These are phyloP conservation scores for Rhyacophila brunnea DNA, from an alignment of 1,140 invertebrate species.

Conservation along the genomic window DNA sequence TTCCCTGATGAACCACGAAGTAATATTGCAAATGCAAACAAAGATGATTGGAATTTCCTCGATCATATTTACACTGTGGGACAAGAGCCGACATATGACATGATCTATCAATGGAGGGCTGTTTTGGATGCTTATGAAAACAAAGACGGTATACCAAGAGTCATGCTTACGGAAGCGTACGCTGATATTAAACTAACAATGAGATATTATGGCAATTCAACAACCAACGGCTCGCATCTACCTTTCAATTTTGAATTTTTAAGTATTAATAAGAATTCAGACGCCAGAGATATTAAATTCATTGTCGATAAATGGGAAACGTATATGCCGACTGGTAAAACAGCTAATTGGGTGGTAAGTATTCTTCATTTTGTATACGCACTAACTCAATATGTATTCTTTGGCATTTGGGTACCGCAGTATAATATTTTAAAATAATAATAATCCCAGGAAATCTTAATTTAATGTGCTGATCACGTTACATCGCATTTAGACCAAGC, in stretches of 20 bases:
- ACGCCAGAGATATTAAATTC: constrained; percentile 55
- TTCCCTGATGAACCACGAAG: constrained; percentile 59
- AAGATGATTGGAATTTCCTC: constrained; percentile 58
- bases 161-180: constrained; percentile 76
- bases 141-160: constrained; percentile 51
- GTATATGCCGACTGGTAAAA: constrained; percentile 57
- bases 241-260: constrained; percentile 69
- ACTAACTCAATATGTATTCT: too few relatives aligned
- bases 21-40: constrained; percentile 33
- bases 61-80: constrained; percentile 65
- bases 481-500: too few relatives aligned
- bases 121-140: constrained; percentile 54
- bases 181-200: constrained; percentile 58
- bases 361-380: too few relatives aligned
- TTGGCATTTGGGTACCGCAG: too few relatives aligned
- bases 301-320: constrained; percentile 58
- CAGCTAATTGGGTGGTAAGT: constrained; percentile 65
- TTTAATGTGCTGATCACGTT: too few relatives aligned
- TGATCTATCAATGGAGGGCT: constrained; percentile 59
- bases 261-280: constrained; percentile 52
- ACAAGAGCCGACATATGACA: constrained; percentile 52
- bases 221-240: constrained; percentile 57
- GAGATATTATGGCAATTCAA: constrained; percentile 62
- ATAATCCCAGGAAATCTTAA: too few relatives aligned
- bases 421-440: too few relatives aligned